Conservation (phyloP, 2,113 vertebrate genomes). For the Antennarius striatus region DNA sequence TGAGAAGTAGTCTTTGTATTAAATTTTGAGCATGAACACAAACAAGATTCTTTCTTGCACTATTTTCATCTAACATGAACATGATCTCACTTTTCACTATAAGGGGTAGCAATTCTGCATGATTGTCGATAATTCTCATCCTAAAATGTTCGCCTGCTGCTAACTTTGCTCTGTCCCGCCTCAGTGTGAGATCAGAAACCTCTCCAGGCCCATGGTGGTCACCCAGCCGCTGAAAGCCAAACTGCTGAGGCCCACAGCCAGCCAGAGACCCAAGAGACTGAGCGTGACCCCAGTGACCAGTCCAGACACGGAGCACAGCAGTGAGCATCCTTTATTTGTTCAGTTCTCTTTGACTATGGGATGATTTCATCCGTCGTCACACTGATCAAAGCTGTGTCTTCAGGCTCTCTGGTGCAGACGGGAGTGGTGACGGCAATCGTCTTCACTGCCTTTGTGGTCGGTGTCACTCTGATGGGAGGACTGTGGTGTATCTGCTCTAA, state of each 20-base stretch:
- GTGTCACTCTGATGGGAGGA: conserved; percentile 74
- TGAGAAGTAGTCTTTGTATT: too few species aligned
- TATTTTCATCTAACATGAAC: too few species aligned
- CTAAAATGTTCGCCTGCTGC: background rate
- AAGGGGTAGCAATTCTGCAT: too few species aligned
- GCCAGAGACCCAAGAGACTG: conserved; percentile 52
- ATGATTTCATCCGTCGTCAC: background rate
- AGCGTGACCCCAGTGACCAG: conserved; percentile 19
- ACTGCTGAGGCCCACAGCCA: conserved; percentile 41
- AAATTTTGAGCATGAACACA: too few species aligned
- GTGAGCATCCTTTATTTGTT: conserved; percentile 35
- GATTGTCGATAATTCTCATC: background rate
- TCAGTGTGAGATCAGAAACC: conserved; percentile 79
- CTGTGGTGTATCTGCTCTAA: conserved; percentile 81
- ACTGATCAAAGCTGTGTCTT: conserved; percentile 1
- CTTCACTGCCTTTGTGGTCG: conserved; percentile 80
- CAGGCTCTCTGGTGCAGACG: conserved; percentile 55
- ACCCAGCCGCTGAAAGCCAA: conserved; percentile 63
- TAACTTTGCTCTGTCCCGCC: background rate
- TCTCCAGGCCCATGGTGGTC: conserved; percentile 82
- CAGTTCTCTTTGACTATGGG: background rate
- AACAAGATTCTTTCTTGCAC: too few species aligned
- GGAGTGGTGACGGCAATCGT: conserved; percentile 71
- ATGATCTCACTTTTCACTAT: too few species aligned
- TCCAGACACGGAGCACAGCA: conserved; percentile 27